Base-by-base conservation (phyloP, 2,113 vertebrate species). In the Xenus cinereus region DNA sequence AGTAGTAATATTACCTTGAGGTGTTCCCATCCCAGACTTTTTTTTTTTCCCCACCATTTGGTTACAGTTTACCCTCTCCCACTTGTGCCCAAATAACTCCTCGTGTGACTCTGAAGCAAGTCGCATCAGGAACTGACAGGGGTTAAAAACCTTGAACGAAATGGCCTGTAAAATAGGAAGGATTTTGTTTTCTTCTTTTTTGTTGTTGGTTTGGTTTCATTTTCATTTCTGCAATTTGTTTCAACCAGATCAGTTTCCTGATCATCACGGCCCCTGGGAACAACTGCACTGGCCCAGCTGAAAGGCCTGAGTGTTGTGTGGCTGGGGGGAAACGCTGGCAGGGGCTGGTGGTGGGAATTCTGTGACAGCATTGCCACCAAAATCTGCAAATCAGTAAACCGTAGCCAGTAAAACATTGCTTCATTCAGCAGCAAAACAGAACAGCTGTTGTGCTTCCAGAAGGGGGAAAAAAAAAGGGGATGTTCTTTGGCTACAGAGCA, bases 371-470 rank as follows among this genome's bases (percentile, higher is more conserved):
- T 30, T 86, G 83, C 76, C 93, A 96, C 86, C 89, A 81, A 93
- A 89, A 81, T 75, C 86, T 92, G 89, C 80, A 89, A 63, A 96
- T 94, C 68, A 81, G 84, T 87, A 92, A 89, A 91, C 39, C 0
- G 0, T 79, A 87, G 54, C 57, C 0, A 0, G 62, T 72, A 54
- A 94, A 95, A 87, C 43, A 84, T 95, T 84, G 74, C 80, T 78
- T 81, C 66, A 82, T 94, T 89, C 95, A 94, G 84, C 86, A 90
- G 80, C 53, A 75, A 72, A 92, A 72, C 85, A 95, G 45, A 94
- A 82, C 80, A 96, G 90, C 76, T 93, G 88, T 88, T 95, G 51
- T 95, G 85, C 69, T 35, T 92, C 32, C 39, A 72, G 62, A 89
- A 84, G 20, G 54, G 4, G 5, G 1, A 4, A 41, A 28, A 64